Conservation (phyloP, 2,113 vertebrate species). For the Progne subis region DNA sequence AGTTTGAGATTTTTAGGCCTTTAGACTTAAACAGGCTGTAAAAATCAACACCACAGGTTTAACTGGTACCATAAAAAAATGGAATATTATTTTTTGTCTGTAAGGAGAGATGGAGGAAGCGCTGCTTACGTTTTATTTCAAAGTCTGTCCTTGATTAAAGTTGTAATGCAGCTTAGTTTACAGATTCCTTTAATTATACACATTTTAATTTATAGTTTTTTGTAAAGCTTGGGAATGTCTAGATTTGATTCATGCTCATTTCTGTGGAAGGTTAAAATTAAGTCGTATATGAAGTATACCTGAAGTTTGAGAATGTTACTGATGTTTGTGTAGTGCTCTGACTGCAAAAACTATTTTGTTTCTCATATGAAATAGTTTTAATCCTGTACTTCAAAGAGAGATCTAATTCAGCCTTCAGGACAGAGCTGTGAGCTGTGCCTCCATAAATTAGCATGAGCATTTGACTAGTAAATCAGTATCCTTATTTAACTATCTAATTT, state of each 20-base stretch:
- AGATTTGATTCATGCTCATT: neutral
- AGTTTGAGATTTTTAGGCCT: neutral
- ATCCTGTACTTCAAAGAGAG: neutral
- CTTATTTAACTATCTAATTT: neutral
- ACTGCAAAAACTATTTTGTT: neutral
- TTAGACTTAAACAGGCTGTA: neutral
- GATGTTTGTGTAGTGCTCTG: neutral
- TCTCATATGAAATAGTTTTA: neutral
- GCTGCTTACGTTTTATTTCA: neutral
- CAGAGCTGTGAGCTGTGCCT: neutral
- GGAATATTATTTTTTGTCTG: neutral
- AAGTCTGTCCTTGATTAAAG: neutral
- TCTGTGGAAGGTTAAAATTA: neutral
- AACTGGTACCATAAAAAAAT: neutral
- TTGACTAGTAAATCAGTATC: neutral
- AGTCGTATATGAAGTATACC: neutral
- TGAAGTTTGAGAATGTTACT: neutral
- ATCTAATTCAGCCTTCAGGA: neutral
- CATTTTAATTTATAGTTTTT: neutral
- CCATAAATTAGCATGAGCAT: neutral
- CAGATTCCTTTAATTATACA: neutral
- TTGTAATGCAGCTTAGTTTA: neutral
- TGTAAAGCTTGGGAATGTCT: neutral
- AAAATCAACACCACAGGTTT: neutral
- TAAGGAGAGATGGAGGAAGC: neutral